Conservation (phyloP, 1,140 invertebrate genomes). For the Euwallacea fornicatus region DNA sequence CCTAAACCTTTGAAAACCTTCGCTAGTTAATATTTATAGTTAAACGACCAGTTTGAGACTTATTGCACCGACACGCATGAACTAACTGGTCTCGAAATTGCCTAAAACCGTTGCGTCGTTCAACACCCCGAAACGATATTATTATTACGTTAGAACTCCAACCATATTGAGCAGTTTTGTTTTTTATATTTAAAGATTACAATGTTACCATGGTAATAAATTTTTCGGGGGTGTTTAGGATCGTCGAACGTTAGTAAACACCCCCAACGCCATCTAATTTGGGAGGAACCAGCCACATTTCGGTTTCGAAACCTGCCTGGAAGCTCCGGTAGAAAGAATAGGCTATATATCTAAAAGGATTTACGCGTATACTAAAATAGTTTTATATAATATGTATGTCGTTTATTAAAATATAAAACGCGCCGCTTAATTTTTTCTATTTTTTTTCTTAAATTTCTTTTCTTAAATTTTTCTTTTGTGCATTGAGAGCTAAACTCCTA, state of each 20-base stretch:
- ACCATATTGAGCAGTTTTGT: slow-evolving; percentile 47
- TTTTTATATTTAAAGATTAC: slow-evolving; percentile 39
- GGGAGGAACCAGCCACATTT: slow-evolving; percentile 8
- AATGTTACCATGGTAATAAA: slow-evolving; percentile 14
- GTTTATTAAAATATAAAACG: slow-evolving; percentile 51
- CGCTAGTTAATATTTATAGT: no score
- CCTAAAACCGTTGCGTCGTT: slow-evolving; percentile 38
- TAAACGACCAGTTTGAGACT: background rate
- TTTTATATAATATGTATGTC: slow-evolving; percentile 39
- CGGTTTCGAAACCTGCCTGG: background rate
- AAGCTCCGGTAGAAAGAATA: background rate
- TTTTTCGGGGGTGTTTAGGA: background rate
- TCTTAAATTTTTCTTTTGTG: slow-evolving; percentile 41
- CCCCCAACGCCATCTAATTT: no score
- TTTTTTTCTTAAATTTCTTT: slow-evolving; percentile 6
- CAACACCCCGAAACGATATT: slow-evolving; percentile 42
- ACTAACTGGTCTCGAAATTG: slow-evolving; percentile 11
- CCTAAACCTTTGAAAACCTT: background rate
- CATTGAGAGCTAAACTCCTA: slow-evolving; percentile 46
- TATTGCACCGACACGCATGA: background rate
- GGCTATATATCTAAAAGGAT: slow-evolving; percentile 36
- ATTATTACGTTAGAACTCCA: slow-evolving; percentile 19
- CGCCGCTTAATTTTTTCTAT: slow-evolving; percentile 45
- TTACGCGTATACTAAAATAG: slow-evolving; percentile 51
- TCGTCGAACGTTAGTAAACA: no score